phyloP scores from a whole-genome alignment of 1,140 invertebrate species.

The Kradibia gibbosae region DNA sequence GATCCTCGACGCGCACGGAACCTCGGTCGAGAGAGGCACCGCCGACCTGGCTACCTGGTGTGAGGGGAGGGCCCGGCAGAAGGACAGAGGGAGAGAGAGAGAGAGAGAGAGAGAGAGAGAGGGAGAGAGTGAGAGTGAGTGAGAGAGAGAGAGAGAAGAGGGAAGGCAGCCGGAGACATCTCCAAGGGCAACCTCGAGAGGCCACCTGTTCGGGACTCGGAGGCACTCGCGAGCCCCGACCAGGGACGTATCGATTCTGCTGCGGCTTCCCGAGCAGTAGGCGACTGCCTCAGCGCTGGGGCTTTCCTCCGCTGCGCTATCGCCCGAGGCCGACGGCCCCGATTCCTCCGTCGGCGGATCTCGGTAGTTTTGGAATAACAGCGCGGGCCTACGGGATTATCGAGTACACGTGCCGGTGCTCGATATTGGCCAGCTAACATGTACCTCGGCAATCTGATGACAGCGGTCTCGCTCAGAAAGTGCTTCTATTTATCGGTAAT shows the following conservation, averaged over 20 bases:
- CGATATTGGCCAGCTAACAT: neutral
- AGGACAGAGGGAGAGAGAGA: too few relatives aligned
- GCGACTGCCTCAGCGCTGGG: neutral
- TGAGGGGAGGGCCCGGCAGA: too few relatives aligned
- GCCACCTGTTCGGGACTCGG: neutral
- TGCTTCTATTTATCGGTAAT: slow-evolving; percentile 64
- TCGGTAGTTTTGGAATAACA: too few relatives aligned
- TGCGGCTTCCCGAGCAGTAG: neutral
- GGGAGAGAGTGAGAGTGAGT: too few relatives aligned
- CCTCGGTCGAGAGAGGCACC: too few relatives aligned
- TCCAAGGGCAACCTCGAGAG: too few relatives aligned
- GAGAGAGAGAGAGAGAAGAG: too few relatives aligned
- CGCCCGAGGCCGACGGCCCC: neutral
- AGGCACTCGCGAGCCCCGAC: neutral
- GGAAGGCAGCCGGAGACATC: too few relatives aligned
- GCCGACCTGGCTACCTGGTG: too few relatives aligned
- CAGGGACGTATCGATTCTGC: neutral
- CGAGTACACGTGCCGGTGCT: neutral
- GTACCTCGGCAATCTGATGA: slow-evolving; percentile 58
- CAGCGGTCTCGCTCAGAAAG: slow-evolving; percentile 59
- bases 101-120: too few relatives aligned
- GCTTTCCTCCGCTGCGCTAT: neutral
- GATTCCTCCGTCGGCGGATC: too few relatives aligned
- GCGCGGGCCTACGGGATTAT: too few relatives aligned
- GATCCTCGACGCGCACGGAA: neutral